Base-by-base conservation (phyloP, 2,888 invertebrate genomes). In the Dicranocentrus wangi region DNA sequence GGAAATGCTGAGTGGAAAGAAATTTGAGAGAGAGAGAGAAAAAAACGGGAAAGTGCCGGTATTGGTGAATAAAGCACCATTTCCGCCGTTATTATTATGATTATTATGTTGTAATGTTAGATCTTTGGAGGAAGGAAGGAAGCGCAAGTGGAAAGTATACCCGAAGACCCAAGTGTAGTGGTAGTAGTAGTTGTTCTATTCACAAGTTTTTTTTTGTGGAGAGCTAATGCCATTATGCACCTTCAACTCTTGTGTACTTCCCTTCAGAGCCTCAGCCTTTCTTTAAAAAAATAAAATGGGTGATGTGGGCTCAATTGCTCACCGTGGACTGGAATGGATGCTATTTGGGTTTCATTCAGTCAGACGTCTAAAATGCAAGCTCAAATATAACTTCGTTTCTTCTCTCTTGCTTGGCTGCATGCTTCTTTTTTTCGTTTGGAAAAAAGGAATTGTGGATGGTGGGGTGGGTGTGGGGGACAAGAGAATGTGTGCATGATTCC, bases 21-120 rank as follows among this genome's bases (percentile, higher is more conserved):
- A 58, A 58, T 27, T 23, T 13, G 27, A 58, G 27, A n/a, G n/a
- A n/a, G 25, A 58, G 25, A 5, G n/a, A 25, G 10, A 27, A 23
- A 25, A 58, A 58, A 58, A 15, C 13, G 5, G 27, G 25, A n/a
- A 58, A 58, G 23, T 58, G 58, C 58, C 58, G 10, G 58, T 27
- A 27, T 58, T 58, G 58, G 58, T 53, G 58, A 58, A 58, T 58
- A 58, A 58, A 58, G 58, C 25, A 58, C 58, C 58, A 58, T 58
- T 58, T 58, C 58, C 58, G 58, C 15, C n/a, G 23, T 58, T 58
- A 58, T 58, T 58, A 58, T 58, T 58, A 58, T 58, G 58, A 25
- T 58, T 58, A 58, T 58, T 58, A 58, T 27, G 23, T 25, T 25
- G 8, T 13, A 19, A 27, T 23, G 15, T 8, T 58, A 19, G 25